Base-by-base conservation (phyloP, 1,140 invertebrate genomes). In the Zelostemma sp. region DNA sequence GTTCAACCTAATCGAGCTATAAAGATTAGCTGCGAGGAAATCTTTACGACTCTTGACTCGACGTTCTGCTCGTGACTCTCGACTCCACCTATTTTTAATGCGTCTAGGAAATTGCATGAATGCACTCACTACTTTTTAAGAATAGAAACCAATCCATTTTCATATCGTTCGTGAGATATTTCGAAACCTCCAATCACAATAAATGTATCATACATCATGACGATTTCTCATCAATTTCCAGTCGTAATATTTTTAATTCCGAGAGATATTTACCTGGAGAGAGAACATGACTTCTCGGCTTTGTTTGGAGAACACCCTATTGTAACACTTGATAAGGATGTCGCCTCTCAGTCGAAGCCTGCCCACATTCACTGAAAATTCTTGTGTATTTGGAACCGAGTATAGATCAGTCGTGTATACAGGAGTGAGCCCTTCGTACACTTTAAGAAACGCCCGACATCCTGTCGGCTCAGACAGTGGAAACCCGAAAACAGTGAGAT, bases 251-350 rank as follows among this genome's bases (percentile, higher is more conserved):
- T n/a, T n/a, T n/a, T n/a, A n/a, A n/a, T n/a, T n/a, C n/a, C n/a
- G n/a, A n/a, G n/a, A n/a, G n/a, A n/a, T n/a, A 5, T 35, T 35
- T 35, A 85, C 83, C 83, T 86, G 85, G 11, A 85, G 74, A 1
- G 84, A 85, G 62, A 85, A 86, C 77, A 86, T 84, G 12, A 85
- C 78, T 70, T 86, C 82, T 8, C 84, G 76, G 45, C 76, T 80
- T 49, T 85, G 83, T 58, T 83, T 86, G 53, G 82, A 77, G 68
- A 82, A 80, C 68, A 83, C 85, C 69, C 92, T 90, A 74, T 95
- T 91, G 85, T 96, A 97, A 78, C 94, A 95, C 81, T 95, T 96
- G 69, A 97, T 89, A 11, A 97, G 87, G 65, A 97, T 93, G 84
- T 97, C 95, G 0, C 95, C 95, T 16, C 94, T 87, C 3, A 97